Base-by-base conservation (phyloP, 2,888 invertebrate genomes). In the Graphium colonna region DNA sequence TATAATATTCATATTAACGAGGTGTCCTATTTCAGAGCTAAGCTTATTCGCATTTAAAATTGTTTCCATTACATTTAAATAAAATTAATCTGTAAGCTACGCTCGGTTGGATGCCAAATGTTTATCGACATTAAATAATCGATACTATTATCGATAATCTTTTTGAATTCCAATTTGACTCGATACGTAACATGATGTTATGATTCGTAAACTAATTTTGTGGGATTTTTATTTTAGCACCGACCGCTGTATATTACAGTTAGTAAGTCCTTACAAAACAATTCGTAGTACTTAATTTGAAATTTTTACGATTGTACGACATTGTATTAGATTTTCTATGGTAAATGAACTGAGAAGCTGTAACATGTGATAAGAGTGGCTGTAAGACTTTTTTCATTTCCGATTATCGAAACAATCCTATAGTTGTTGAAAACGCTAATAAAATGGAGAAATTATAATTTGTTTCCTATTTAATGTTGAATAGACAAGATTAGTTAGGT, bases 321-420 rank as follows among this genome's bases (percentile, higher is more conserved):
- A 68, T 78, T 82, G 80, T 82, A 78, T 78, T 88, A 89, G 89
- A 88, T 88, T 89, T 89, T 89, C 83, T 89, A 89, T 85, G 69
- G 75, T 87, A 87, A 81, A 81, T 74, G 12, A 76, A 77, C 79
- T 79, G 83, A 77, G 69, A 81, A 64, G 79, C 76, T 83, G 80
- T 86, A 75, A 79, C 82, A 81, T 87, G 88, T 89, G 89, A 88
- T 88, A 89, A 87, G 87, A 81, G 87, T 83, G 89, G 87, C 87
- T 89, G 89, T 87, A 86, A 82, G 77, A 77, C 71, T 71, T 73
- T 77, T 68, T 72, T 67, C n/a, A n/a, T 76, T 75, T 77, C 67
- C 69, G 67, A 21, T 71, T 74, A 70, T 68, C 75, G 75, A 43
- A 41, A 45, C 4, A 17, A 48, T 68, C 71, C 70, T 67, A n/a